These are phyloP conservation scores for Sminthopsis crassicaudata DNA, from an alignment of 2,113 vertebrate species.

Conservation along the genomic window DNA sequence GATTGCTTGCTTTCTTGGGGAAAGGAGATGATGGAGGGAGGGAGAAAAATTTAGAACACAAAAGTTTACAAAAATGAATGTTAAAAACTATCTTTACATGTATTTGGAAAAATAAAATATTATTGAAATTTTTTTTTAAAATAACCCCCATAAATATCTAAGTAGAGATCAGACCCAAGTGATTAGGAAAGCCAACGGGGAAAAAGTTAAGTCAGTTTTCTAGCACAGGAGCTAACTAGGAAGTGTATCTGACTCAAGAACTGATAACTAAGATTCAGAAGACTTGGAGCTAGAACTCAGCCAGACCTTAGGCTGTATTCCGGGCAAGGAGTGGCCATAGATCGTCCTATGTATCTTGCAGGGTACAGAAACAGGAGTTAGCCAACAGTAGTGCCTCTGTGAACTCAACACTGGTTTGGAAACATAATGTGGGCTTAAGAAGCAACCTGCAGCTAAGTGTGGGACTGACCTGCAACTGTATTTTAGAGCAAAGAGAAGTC, in stretches of 20 bases:
- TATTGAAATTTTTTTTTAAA: no score
- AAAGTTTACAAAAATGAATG: no score
- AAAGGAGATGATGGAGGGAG: no score
- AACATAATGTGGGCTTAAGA: background rate
- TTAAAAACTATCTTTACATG: no score
- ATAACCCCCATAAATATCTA: background rate
- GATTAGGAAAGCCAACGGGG: background rate
- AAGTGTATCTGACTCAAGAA: background rate
- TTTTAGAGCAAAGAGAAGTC: background rate
- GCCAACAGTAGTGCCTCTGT: background rate
- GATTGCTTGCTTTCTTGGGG: no score
- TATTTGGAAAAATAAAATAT: no score
- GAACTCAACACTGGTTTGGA: background rate
- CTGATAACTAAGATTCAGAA: background rate
- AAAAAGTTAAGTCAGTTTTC: background rate
- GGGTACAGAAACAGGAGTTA: background rate
- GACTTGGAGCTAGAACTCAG: background rate
- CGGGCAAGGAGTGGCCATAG: background rate
- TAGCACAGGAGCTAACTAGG: background rate
- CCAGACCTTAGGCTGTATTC: background rate
- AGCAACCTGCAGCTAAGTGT: background rate
- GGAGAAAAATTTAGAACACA: no score
- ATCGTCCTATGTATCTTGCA: background rate
- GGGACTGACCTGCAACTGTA: background rate
- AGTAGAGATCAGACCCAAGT: background rate